Conservation (phyloP, 2,797 vertebrate species). For the Enteromius afrohamiltoni region DNA sequence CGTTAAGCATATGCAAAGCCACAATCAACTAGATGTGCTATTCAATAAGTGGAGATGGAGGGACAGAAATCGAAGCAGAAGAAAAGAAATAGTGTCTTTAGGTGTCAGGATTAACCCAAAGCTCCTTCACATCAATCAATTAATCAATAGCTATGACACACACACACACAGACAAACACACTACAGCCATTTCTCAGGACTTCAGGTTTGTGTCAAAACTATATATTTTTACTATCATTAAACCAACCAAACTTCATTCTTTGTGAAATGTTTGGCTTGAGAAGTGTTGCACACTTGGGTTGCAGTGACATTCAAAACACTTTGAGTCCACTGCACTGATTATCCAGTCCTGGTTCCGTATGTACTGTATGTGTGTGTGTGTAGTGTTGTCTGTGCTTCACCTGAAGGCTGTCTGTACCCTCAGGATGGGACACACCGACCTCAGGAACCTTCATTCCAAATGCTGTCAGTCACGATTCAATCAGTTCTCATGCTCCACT, state of each 20-base stretch:
- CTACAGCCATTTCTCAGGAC: not conserved
- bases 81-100: slow-evolving; percentile 31
- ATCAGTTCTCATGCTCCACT: slow-evolving; percentile 32
- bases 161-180: not conserved
- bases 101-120: slow-evolving; percentile 10
- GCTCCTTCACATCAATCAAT: slow-evolving; percentile 16
- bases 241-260: not conserved
- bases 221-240: not conserved
- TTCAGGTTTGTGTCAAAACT: not conserved
- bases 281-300: not conserved
- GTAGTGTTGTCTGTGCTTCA: slow-evolving; percentile 7
- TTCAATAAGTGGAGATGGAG: slow-evolving; percentile 6
- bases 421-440: not conserved
- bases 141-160: slow-evolving; percentile 10
- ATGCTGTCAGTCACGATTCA: slow-evolving; percentile 26
- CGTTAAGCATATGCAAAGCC: not conserved
- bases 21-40: slow-evolving; percentile 27
- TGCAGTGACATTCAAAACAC: not conserved
- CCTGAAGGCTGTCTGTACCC: slow-evolving; percentile 14
- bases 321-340: not conserved
- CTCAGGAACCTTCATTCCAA: slow-evolving; percentile 22
- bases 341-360: not conserved
- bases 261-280: not conserved
- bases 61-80: slow-evolving; percentile 23
- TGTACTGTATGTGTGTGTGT: not conserved